These are phyloP conservation scores for Echinops telfairi DNA, from an alignment of 2,113 vertebrate species.

Conservation along the genomic window DNA sequence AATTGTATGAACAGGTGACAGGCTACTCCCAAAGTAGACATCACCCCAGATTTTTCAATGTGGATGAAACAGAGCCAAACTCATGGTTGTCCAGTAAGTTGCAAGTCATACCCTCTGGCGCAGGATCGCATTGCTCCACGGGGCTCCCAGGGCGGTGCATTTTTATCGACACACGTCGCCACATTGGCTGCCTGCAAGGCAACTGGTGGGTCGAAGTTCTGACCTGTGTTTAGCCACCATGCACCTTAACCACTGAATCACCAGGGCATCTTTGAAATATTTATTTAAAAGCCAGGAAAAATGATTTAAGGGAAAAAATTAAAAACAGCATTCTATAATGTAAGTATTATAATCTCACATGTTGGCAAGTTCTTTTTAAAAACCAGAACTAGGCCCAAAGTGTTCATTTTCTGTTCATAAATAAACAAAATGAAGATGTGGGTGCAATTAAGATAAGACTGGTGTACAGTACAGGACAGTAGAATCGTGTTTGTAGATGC, in stretches of 20 bases:
- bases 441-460: background rate
- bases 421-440: background rate
- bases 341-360: background rate
- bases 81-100: background rate
- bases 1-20: constrained; percentile 7
- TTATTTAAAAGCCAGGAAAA: constrained; percentile 21
- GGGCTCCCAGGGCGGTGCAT: background rate
- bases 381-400: background rate
- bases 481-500: background rate
- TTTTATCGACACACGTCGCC: background rate
- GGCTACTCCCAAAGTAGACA: background rate
- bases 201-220: background rate
- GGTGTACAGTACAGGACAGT: background rate
- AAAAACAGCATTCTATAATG: background rate
- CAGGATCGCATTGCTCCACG: too few relatives aligned
- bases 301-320: background rate
- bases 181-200: background rate
- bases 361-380: constrained; percentile 19
- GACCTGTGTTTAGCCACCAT: background rate
- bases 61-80: too few relatives aligned
- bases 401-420: background rate
- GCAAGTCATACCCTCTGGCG: background rate
- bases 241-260: background rate
- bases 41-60: constrained; percentile 16
- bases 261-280: background rate